A percentile compares a stretch with the other conserved stretches of the same genome.
These are phyloP conservation scores for Gnatocerus cornutus DNA, from an alignment of 2,888 invertebrate species.

Conservation along the genomic window DNA sequence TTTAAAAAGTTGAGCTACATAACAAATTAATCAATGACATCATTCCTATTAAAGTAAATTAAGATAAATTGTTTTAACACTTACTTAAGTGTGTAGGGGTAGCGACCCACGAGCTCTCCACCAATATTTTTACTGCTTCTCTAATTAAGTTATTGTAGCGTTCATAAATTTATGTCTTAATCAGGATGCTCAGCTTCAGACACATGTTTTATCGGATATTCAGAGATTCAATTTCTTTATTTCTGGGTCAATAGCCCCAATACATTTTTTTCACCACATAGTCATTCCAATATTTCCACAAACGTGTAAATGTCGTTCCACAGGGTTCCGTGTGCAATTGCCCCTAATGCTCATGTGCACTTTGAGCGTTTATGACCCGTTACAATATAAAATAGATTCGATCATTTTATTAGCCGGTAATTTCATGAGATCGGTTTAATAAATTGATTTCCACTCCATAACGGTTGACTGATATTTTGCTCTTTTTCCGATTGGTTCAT, in stretches of 20 bases:
- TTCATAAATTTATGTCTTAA: conserved; percentile 6
- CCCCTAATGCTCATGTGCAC: conserved; percentile 47
- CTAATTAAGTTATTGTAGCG: conserved; percentile 14
- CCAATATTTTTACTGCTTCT: background rate
- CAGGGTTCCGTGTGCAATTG: conserved; percentile 41
- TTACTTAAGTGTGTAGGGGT: conserved; percentile 23
- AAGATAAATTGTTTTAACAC: conserved; percentile 33
- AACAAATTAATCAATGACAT: conserved; percentile 40
- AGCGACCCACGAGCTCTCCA: conserved; percentile 14
- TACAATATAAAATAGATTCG: conserved; percentile 46
- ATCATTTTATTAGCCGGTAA: conserved; percentile 39
- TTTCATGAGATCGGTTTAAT: conserved; percentile 12
- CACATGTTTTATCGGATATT: background rate
- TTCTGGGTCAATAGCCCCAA: no score
- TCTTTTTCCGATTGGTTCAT: conserved; percentile 13
- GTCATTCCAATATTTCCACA: conserved; percentile 52
- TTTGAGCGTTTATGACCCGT: conserved; percentile 46
- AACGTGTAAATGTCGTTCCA: conserved; percentile 46
- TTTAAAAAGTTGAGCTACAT: conserved; percentile 7
- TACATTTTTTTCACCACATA: conserved; percentile 6
- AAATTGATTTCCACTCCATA: conserved; percentile 27
- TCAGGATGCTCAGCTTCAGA: background rate
- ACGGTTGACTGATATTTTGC: background rate
- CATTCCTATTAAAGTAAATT: conserved; percentile 31
- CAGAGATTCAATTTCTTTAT: no score